Percentiles rank a stretch among this genome's conserved stretches.
These are phyloP conservation scores for Macrochelys suwanniensis DNA, from an alignment of 2,797 vertebrate species.

Conservation along the genomic window DNA sequence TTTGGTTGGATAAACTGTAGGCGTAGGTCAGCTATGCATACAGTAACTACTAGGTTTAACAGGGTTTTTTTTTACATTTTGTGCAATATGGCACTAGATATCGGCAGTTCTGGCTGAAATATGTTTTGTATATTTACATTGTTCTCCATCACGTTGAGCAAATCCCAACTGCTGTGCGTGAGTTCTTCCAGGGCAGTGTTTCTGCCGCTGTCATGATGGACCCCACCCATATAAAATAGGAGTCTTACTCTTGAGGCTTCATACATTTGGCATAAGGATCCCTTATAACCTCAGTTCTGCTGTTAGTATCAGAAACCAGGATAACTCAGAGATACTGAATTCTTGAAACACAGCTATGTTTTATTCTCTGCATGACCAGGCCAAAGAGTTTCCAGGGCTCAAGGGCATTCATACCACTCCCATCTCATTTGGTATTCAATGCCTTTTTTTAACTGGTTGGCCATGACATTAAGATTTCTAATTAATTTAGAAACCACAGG, in stretches of 20 bases:
- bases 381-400: conserved; percentile 14
- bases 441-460: conserved; percentile 39
- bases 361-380: neutral
- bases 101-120: rapidly evolving
- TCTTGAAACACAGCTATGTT: neutral
- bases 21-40: rapidly evolving
- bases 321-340: neutral
- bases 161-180: rapidly evolving
- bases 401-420: conserved; percentile 43
- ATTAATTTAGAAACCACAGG: conserved; percentile 76
- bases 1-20: neutral
- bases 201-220: rapidly evolving
- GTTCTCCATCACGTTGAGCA: neutral
- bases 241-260: neutral
- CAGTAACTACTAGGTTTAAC: rapidly evolving
- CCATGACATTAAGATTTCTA: conserved; percentile 74
- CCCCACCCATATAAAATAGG: rapidly evolving
- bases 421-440: conserved; percentile 21
- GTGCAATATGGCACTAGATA: rapidly evolving
- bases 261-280: neutral
- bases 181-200: neutral
- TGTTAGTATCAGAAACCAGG: rapidly evolving
- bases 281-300: neutral
- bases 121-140: rapidly evolving
- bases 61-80: rapidly evolving